phyloP scores from a whole-genome alignment of 2,113 vertebrate species.

The Corapipo altera region DNA sequence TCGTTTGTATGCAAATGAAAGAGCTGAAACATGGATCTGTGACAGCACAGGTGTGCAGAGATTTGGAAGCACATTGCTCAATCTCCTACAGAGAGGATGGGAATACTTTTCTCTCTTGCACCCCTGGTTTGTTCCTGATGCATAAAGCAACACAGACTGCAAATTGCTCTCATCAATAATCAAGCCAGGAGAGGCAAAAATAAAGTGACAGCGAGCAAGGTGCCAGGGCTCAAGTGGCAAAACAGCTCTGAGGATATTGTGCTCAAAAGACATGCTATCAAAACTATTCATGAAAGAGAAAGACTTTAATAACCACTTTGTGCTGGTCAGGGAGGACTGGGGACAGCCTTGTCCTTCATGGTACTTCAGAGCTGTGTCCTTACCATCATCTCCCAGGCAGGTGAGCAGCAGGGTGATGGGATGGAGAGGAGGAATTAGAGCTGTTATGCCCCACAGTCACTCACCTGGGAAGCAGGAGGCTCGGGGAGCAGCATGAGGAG shows the following conservation, averaged over 20 bases:
- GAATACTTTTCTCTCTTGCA: not conserved
- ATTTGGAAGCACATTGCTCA: not conserved
- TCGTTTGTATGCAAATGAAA: not conserved
- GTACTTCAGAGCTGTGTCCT: not conserved
- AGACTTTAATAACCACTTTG: not conserved
- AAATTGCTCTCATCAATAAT: slow-evolving; percentile 32
- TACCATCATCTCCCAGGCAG: not conserved
- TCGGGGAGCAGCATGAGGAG: not conserved
- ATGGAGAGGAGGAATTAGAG: not conserved
- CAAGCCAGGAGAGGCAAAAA: not conserved
- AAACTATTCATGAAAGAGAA: not conserved
- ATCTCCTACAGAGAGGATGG: not conserved
- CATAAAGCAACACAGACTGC: not conserved
- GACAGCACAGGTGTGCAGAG: not conserved
- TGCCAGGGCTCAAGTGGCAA: not conserved
- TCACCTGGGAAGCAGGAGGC: not conserved
- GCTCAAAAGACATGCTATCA: not conserved
- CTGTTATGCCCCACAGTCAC: not conserved
- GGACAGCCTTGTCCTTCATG: not conserved
- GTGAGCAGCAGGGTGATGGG: not conserved
- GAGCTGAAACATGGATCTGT: not conserved
- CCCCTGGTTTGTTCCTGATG: not conserved
- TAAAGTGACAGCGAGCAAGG: not conserved
- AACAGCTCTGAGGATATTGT: not conserved
- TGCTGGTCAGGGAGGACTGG: not conserved